Percentiles rank a stretch among this genome's conserved stretches.
Evolutionary conservation across 2,797 vertebrate genomes (phyloP).

Genomic region (Dromococcyx pavoninus): DNA sequence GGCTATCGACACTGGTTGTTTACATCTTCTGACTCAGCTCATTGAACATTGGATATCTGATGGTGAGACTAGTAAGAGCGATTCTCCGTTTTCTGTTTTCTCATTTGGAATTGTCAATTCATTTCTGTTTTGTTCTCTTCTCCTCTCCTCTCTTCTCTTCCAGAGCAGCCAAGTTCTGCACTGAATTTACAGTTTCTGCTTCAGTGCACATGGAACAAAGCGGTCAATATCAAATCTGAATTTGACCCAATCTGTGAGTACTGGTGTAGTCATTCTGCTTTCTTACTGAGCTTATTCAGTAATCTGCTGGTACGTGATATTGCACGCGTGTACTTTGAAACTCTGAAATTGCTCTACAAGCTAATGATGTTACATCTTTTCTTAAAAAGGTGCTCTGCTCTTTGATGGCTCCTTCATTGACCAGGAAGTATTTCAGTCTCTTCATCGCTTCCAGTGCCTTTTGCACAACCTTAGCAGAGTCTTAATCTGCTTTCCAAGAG

Average conservation of each 20-base stretch:
- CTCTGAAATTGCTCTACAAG: background rate
- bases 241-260: constrained; percentile 91
- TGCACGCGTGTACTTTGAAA: rapidly evolving
- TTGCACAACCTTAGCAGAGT: no score
- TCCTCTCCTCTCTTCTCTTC: background rate
- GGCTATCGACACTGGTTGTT: constrained; percentile 89
- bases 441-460: no score
- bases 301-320: background rate
- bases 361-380: background rate
- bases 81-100: background rate
- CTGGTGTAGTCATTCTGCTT: background rate
- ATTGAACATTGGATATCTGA: constrained; percentile 91
- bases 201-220: constrained; percentile 96
- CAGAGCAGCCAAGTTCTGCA: constrained; percentile 91
- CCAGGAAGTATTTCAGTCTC: no score
- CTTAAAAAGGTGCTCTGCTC: constrained; percentile 60
- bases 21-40: constrained; percentile 89
- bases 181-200: constrained; percentile 85
- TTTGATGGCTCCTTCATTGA: constrained; percentile 84
- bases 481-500: no score
- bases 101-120: background rate
- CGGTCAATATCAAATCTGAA: constrained; percentile 87
- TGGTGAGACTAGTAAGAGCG: constrained; percentile 73
- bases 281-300: background rate
- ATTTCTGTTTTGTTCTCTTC: background rate